phyloP scores from a whole-genome alignment of 2,113 vertebrate species.

The Egretta garzetta region DNA sequence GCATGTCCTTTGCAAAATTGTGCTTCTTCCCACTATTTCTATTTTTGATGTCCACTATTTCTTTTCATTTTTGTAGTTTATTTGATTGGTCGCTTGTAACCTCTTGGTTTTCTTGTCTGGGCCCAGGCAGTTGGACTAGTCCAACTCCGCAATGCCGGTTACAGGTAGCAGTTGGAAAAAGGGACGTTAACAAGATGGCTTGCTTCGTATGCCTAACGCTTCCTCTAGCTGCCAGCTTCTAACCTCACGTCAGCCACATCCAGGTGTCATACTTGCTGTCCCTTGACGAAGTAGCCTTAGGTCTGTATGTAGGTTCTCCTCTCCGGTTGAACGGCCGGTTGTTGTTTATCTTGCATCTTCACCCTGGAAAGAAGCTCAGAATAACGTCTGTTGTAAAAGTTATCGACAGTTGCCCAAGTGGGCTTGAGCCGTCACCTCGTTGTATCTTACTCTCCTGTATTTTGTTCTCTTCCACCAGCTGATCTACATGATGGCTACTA shows the following conservation, averaged over 20 bases:
- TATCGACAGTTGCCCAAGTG: slow-evolving; percentile 48
- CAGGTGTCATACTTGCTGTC: not conserved
- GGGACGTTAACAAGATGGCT: not conserved
- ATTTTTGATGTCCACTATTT: not conserved
- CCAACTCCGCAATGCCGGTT: not conserved
- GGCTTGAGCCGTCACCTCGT: slow-evolving; percentile 57
- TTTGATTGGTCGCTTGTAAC: not conserved
- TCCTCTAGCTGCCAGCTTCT: not conserved
- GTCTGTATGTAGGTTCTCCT: not conserved
- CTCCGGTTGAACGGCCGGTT: not conserved
- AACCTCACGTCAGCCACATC: not conserved
- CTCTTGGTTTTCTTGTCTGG: not conserved
- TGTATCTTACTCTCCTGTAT: slow-evolving; percentile 86
- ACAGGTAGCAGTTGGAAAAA: not conserved
- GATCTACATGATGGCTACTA: slow-evolving; percentile 99
- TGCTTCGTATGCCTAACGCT: not conserved
- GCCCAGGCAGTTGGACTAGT: not conserved
- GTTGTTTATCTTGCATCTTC: slow-evolving; percentile 2
- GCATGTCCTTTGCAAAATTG: not conserved
- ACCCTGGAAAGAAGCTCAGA: slow-evolving; percentile 41
- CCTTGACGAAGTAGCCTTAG: not conserved
- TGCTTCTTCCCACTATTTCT: not conserved
- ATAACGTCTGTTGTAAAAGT: slow-evolving; percentile 36
- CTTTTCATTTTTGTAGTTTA: not conserved
- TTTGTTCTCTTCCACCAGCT: slow-evolving; percentile 99